phyloP scores from a whole-genome alignment of 2,797 vertebrate species.

The Sebastes miniatus region DNA sequence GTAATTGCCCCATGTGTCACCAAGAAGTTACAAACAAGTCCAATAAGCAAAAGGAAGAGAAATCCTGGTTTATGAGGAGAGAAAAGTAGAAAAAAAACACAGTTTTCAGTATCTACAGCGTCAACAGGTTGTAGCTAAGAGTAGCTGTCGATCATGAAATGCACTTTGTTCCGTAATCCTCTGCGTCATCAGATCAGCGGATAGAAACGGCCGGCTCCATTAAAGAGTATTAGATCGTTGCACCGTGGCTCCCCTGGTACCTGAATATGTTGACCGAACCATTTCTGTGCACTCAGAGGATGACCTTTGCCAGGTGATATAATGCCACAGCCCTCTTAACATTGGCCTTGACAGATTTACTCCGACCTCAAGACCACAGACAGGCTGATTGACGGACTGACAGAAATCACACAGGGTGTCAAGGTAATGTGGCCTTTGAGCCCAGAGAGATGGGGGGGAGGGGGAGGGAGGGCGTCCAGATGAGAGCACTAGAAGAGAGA shows the following conservation, averaged over 20 bases:
- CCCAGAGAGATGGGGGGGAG: background rate
- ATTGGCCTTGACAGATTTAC: conserved; percentile 43
- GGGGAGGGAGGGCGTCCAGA: background rate
- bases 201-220: conserved; percentile 14
- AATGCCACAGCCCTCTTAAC: conserved; percentile 37
- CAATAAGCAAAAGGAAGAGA: background rate
- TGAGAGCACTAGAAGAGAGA: background rate
- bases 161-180: conserved; percentile 14
- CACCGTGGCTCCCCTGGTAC: conserved; percentile 7
- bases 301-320: conserved; percentile 62
- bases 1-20: background rate
- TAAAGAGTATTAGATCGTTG: conserved; percentile 30
- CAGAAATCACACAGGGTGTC: conserved; percentile 24
- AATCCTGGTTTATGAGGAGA: background rate
- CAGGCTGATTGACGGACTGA: conserved; percentile 29
- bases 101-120: background rate
- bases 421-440: conserved; percentile 47
- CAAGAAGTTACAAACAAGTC: background rate
- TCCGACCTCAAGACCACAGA: conserved; percentile 39
- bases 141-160: background rate
- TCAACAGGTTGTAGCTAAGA: background rate
- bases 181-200: conserved; percentile 21
- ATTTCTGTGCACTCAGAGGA: conserved; percentile 27
- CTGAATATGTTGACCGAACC: conserved; percentile 42
- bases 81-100: background rate